Evolutionary conservation across 2,113 vertebrate genomes (phyloP), one percentile per base, ranked within the genome.

Genomic region (Urocolius indicus): DNA sequence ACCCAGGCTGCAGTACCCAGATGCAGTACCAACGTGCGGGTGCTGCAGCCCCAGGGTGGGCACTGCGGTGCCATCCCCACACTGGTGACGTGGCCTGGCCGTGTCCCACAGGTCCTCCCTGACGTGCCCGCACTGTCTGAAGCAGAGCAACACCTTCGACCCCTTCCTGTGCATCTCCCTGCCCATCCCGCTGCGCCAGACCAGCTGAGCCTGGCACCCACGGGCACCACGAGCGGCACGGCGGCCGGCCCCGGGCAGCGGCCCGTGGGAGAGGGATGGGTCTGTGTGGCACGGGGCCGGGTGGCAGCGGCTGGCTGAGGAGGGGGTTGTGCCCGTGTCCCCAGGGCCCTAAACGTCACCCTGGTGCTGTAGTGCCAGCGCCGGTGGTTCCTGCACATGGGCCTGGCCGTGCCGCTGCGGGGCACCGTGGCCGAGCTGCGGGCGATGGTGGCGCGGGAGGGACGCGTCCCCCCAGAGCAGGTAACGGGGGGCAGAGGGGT

Each of bases 61-160:
- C 20, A 2, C 29, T 3, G 7, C 17, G 24, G 32, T 27, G 13
- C 52, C 0, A 1, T 36, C 36, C 67, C 61, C 5, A 0, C 1
- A 4, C 30, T 0, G 2, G 6, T 38, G 54, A 51, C 2, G 0
- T 0, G 2, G 11, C 59, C 14, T 10, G 5, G 26, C 21, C 8
- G 2, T 7, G 0, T 81, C 43, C 55, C 49, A 29, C 96, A 99
- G 99, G 96, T 99, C 99, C 43, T 99, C 99, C 57, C 95, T 99
- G 98, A 99, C 99, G 6, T 99, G 99, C 88, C 99, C 99, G 57
- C 99, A 99, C 96, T 99, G 99, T 98, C 98, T 97, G 97, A 99
- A 99, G 92, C 99, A 99, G 96, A 99, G 99, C 98, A 99, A 99
- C 98, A 99, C 99, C 92, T 99, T 99, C 3, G 99, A 99, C 92